Evolutionary conservation across 2,888 invertebrate genomes (phyloP).

Genomic region (Chrysolina haemoptera): DNA sequence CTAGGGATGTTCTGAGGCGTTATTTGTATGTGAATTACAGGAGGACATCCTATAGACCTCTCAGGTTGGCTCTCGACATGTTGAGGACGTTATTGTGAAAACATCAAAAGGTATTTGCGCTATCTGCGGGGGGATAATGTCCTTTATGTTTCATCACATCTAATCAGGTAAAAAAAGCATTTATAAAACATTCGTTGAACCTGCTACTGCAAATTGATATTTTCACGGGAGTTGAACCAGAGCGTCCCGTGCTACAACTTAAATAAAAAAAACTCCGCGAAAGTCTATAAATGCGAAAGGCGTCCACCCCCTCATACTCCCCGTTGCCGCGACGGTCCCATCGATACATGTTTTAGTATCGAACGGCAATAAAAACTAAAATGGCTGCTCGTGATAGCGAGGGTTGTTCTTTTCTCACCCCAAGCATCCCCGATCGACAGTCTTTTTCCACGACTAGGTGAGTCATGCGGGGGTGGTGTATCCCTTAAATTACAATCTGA

Average conservation of each 20-base stretch:
- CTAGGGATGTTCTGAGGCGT: too few species aligned
- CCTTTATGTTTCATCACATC: too few species aligned
- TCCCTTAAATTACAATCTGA: conserved; percentile 43
- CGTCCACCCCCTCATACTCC: conserved; percentile 31
- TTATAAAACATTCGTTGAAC: too few species aligned
- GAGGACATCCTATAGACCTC: too few species aligned
- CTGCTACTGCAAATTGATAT: neutral
- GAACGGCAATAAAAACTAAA: conserved; percentile 71
- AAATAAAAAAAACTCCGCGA: conserved; percentile 30
- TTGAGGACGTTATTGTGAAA: too few species aligned
- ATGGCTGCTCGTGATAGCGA: conserved; percentile 64
- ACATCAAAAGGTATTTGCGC: too few species aligned
- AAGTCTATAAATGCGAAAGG: conserved; percentile 36
- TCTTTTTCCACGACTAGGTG: conserved; percentile 42
- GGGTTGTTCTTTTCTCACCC: conserved; percentile 49
- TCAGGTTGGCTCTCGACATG: too few species aligned
- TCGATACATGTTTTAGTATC: conserved; percentile 68
- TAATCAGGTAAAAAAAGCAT: too few species aligned
- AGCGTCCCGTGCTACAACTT: neutral
- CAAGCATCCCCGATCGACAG: conserved; percentile 36
- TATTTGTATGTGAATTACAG: too few species aligned
- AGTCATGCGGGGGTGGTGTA: conserved; percentile 62
- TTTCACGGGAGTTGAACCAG: neutral
- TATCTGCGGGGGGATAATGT: too few species aligned
- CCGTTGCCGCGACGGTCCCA: conserved; percentile 56